Evolutionary conservation across 2,113 vertebrate species (phyloP).

Genomic region (Rhynchomys soricoides): DNA sequence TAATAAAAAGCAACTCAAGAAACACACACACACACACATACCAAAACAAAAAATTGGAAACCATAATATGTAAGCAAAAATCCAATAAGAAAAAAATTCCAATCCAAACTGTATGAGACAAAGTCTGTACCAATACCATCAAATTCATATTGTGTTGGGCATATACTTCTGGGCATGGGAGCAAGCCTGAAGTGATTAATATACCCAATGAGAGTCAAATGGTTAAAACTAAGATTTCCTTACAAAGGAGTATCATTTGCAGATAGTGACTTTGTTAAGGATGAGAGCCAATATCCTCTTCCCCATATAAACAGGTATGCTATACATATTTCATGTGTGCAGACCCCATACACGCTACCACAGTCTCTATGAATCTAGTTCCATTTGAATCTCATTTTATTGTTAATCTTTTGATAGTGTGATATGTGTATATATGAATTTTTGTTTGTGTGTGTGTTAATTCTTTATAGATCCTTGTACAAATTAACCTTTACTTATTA

Average conservation of each 20-base stretch:
- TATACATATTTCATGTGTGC: background rate
- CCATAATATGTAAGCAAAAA: background rate
- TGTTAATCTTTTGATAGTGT: background rate
- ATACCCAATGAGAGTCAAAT: background rate
- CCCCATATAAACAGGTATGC: background rate
- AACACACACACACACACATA: background rate
- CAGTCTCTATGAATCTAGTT: background rate
- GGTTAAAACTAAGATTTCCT: background rate
- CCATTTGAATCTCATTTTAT: background rate
- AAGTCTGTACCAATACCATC: background rate
- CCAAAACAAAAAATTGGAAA: background rate
- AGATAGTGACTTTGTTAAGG: background rate
- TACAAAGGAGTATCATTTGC: background rate
- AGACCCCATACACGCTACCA: background rate
- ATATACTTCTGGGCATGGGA: background rate
- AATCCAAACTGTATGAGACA: background rate
- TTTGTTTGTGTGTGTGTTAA: background rate
- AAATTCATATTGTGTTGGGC: background rate
- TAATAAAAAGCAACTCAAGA: background rate
- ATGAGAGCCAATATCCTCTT: background rate
- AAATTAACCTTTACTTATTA: background rate
- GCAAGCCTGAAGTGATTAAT: background rate
- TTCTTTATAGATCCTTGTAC: background rate
- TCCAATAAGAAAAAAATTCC: background rate
- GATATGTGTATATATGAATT: background rate